Evolutionary conservation across 2,888 invertebrate genomes (phyloP), one percentile per base, ranked within the genome.

Genomic region (Drosophila melanosoma): DNA sequence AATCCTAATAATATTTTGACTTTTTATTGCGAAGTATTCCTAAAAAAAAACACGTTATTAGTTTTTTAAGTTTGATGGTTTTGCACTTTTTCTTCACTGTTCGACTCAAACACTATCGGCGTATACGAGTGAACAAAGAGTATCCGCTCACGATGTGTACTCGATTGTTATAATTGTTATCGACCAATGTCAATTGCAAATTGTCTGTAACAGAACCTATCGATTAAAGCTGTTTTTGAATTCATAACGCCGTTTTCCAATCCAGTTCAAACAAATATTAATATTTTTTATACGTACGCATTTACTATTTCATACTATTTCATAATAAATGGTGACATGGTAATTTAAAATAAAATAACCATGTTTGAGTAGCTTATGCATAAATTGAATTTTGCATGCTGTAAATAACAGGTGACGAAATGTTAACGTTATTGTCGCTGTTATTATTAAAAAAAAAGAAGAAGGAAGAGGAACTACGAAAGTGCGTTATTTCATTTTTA

Each of bases 401-500:
- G 75, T 69, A 38, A 77, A 56, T 56, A 64, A 51, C 75, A 75
- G 64, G 29, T 36, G 20, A 61, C 32, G 40, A 49, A 61, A 40
- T 64, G 75, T 69, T 59, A 64, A 52, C 51, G 59, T 53, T 62
- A 65, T 54, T 49, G 51, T 11, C 45, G 42, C 69, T 77, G 77
- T 79, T 77, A 79, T 78, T 76, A 61, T 61, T 75, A 79, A 70
- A 70, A 79, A 75, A 70, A 38, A 76, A 80, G 76, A 76, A 80
- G 80, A 79, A 74, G 69, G 60, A 45, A 33, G 58, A 70, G 70
- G 73, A 84, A 83, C 87, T 77, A 64, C 78, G 78, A 81, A 84
- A 89, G 89, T 84, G 84, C 84, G 84, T 89, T 84, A 89, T 84
- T 84, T 89, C 69, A 89, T 87, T 84, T 84, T 84, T 84, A 87